A percentile compares a stretch with the other conserved stretches of the same genome.
Conservation (phyloP, 2,113 vertebrate genomes). For the Scartelaos histophorus region DNA sequence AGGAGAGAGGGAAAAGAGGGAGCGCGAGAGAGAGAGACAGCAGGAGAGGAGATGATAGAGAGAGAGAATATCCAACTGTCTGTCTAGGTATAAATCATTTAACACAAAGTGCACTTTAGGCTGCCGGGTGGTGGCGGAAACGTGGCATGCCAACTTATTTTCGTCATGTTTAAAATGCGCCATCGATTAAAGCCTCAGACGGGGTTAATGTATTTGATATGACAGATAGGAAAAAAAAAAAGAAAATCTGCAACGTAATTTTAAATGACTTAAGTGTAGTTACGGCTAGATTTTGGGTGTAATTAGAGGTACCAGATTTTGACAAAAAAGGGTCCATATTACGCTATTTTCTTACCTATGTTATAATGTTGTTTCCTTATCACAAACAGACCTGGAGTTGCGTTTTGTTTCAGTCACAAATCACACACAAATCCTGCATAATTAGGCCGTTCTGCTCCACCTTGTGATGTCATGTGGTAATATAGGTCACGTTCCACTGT, state of each 20-base stretch:
- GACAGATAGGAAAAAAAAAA: not conserved
- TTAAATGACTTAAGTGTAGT: not conserved
- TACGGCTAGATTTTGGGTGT: not conserved
- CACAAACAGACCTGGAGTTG: no score
- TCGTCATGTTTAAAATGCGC: slow-evolving; percentile 17
- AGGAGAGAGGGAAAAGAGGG: no score
- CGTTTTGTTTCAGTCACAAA: no score
- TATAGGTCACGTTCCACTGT: no score
- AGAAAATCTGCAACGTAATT: not conserved
- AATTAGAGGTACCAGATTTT: not conserved
- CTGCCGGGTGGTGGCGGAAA: slow-evolving; percentile 20
- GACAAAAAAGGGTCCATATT: no score
- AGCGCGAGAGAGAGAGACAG: no score
- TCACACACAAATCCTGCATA: no score
- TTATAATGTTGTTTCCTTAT: no score
- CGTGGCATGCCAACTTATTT: slow-evolving; percentile 25
- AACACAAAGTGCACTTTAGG: slow-evolving; percentile 45
- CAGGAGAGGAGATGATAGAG: not conserved
- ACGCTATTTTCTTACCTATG: no score
- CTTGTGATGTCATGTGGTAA: no score
- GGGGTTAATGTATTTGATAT: not conserved
- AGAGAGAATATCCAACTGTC: slow-evolving; percentile 43
- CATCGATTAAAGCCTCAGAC: slow-evolving; percentile 6
- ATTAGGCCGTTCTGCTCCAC: no score
- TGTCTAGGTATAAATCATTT: slow-evolving; percentile 62